Conservation (phyloP, 2,888 invertebrate species). For the Sceliomorpha sp. region DNA sequence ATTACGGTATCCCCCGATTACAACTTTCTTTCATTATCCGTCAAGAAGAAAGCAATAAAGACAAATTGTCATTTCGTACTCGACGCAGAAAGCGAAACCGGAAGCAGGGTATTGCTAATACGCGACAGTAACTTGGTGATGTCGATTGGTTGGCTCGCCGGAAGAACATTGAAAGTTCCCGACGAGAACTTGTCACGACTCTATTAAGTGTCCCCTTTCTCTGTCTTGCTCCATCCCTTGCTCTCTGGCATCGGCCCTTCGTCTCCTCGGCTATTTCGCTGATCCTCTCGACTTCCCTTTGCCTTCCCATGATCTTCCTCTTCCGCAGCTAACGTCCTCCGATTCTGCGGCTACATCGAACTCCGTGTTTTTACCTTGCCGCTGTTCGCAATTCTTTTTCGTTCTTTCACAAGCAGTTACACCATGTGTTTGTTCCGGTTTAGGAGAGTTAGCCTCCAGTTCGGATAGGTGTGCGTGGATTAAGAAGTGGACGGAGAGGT, state of each 20-base stretch:
- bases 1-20: slow-evolving; percentile 24
- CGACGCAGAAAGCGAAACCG: slow-evolving; percentile 6
- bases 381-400: slow-evolving; percentile 38
- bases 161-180: slow-evolving; percentile 48
- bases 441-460: slow-evolving; percentile 51
- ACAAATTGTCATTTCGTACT: slow-evolving; percentile 12
- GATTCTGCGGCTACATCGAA: slow-evolving; percentile 13
- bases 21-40: slow-evolving; percentile 39
- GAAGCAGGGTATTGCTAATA: slow-evolving; percentile 38
- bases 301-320: not conserved
- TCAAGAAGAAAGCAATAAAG: slow-evolving; percentile 33
- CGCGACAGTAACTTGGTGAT: slow-evolving; percentile 51
- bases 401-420: slow-evolving; percentile 55
- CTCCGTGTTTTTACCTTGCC: slow-evolving; percentile 31
- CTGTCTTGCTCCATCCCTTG: slow-evolving; percentile 23
- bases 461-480: slow-evolving; percentile 26
- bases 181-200: slow-evolving; percentile 61
- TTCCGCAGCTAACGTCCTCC: slow-evolving; percentile 17
- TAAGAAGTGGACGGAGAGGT: not conserved
- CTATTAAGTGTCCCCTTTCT: slow-evolving; percentile 54
- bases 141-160: slow-evolving; percentile 51
- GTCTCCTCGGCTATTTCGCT: slow-evolving; percentile 26
- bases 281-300: slow-evolving; percentile 21
- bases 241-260: slow-evolving; percentile 28
- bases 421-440: slow-evolving; percentile 59